phyloP scores from a whole-genome alignment of 1,140 invertebrate species.

The Drosophila auraria region DNA sequence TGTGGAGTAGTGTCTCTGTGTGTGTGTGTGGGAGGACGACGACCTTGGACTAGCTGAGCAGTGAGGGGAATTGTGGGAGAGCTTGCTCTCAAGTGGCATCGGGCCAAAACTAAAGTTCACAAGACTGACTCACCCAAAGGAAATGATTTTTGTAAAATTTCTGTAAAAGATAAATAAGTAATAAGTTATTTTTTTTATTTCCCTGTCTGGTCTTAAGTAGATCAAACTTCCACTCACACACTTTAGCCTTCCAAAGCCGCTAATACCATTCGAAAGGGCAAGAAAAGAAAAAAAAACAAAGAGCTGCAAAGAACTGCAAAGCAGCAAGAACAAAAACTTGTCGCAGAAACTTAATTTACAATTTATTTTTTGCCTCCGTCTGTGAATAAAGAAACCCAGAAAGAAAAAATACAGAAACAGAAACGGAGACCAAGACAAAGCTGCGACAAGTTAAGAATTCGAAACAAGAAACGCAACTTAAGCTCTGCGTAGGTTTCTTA shows the following conservation, averaged over 20 bases:
- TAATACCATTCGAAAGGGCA: conserved; percentile 36
- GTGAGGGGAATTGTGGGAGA: neutral
- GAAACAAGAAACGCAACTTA: conserved; percentile 82
- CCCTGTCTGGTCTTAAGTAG: conserved; percentile 28
- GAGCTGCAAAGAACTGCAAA: conserved; percentile 25
- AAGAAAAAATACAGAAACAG: conserved; percentile 13
- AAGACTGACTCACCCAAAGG: conserved; percentile 33
- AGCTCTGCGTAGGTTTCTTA: conserved; percentile 80
- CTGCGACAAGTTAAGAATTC: conserved; percentile 76
- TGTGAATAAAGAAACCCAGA: conserved; percentile 6
- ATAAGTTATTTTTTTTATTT: conserved; percentile 14
- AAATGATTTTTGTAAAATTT: conserved; percentile 12
- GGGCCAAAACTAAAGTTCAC: conserved; percentile 46
- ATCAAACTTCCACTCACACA: conserved; percentile 18
- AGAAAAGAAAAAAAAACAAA: conserved; percentile 18
- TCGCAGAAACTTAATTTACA: conserved; percentile 56
- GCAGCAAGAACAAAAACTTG: conserved; percentile 36
- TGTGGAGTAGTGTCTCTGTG: neutral
- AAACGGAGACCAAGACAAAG: conserved; percentile 35
- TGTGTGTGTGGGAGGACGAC: conserved; percentile 68
- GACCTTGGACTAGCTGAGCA: conserved; percentile 58
- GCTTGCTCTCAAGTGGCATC: conserved; percentile 20
- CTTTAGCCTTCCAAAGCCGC: conserved; percentile 25
- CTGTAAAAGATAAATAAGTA: neutral
- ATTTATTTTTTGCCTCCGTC: conserved; percentile 47